Percentiles rank a stretch among this genome's conserved stretches.
Conservation (phyloP, 2,113 vertebrate species). For the Ranitomeya imitator region DNA sequence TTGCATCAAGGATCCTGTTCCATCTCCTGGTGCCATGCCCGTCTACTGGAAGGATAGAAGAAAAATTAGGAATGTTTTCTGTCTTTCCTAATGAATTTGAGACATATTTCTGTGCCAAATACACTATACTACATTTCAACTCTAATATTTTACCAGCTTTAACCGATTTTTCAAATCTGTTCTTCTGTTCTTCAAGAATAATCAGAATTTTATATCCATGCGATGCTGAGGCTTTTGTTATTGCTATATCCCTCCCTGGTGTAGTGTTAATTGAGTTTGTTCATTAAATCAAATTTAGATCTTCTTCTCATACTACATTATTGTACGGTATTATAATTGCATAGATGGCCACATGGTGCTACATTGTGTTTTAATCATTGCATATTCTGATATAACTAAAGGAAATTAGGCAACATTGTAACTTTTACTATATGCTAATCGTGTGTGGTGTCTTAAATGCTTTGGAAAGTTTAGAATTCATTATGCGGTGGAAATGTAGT, state of each 20-base stretch:
- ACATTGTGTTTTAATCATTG: conserved; percentile 47
- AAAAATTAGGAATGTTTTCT: not conserved
- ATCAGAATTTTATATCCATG: conserved; percentile 25
- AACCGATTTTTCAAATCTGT: conserved; percentile 7
- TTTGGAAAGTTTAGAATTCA: conserved; percentile 15
- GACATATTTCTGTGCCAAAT: not conserved
- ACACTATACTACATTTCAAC: not conserved
- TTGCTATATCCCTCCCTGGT: conserved; percentile 44
- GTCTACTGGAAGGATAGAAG: too few species aligned
- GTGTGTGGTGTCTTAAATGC: conserved; percentile 14
- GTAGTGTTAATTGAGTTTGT: conserved; percentile 48
- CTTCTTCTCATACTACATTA: conserved; percentile 41
- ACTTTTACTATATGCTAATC: conserved; percentile 14
- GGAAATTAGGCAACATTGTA: conserved; percentile 22
- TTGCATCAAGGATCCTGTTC: too few species aligned
- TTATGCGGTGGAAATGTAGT: not conserved
- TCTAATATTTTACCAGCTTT: conserved; percentile 1
- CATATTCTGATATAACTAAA: conserved; percentile 6
- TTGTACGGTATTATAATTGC: conserved; percentile 46
- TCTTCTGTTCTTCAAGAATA: conserved; percentile 26
- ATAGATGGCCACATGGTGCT: conserved; percentile 32
- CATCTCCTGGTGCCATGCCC: too few species aligned
- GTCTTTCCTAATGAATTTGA: not conserved
- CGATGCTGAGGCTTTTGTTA: conserved; percentile 31
- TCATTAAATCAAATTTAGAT: conserved; percentile 50